Conservation (phyloP, 2,797 vertebrate species). For the Coendou prehensilis region DNA sequence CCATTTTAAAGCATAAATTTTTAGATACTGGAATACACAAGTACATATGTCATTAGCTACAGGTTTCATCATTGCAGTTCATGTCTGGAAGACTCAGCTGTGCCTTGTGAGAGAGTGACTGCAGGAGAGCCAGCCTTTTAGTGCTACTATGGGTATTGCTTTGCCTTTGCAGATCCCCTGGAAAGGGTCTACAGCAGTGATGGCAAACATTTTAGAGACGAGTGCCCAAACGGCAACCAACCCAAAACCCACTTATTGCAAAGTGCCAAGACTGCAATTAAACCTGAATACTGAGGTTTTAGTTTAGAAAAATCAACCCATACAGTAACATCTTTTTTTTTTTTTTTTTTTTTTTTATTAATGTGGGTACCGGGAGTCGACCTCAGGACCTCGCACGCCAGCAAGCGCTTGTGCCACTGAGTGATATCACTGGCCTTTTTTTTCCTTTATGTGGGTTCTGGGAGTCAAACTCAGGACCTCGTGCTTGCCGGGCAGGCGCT, state of each 20-base stretch:
- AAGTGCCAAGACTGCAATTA: not conserved
- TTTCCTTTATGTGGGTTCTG: too few relatives aligned
- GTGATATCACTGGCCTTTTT: too few relatives aligned
- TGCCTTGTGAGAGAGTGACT: not conserved
- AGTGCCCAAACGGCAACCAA: not conserved
- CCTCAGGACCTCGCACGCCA: too few relatives aligned
- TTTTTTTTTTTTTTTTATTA: not conserved
- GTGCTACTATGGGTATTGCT: not conserved
- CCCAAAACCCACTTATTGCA: not conserved
- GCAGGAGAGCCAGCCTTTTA: not conserved
- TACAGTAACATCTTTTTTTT: not conserved
- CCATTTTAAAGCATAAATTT: not conserved
- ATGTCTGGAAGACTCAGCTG: not conserved
- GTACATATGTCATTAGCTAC: not conserved
- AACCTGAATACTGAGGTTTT: not conserved
- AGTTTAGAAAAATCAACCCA: not conserved
- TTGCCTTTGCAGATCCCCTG: not conserved
- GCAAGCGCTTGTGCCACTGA: too few relatives aligned
- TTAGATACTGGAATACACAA: not conserved
- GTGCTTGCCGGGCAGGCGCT: too few relatives aligned
- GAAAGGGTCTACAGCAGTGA: not conserved
- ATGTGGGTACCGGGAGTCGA: too few relatives aligned
- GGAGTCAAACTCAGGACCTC: too few relatives aligned
- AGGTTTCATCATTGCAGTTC: not conserved
- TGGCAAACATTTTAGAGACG: not conserved